Percentiles rank a stretch among this genome's conserved stretches.
Evolutionary conservation across 2,888 invertebrate species (phyloP).

Genomic region (Nineta flava): DNA sequence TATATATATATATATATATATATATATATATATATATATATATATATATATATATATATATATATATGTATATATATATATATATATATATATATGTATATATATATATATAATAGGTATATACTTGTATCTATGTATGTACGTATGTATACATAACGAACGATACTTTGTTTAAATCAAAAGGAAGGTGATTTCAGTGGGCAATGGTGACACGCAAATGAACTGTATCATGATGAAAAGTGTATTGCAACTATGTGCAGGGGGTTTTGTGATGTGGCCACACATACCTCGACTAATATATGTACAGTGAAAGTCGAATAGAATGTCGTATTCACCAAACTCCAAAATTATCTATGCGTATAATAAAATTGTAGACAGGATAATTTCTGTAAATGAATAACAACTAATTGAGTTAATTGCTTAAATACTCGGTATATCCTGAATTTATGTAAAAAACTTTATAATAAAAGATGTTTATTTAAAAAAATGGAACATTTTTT

Average conservation of each 20-base stretch:
- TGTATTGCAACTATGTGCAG: neutral
- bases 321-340: too few species aligned
- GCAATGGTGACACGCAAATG: conserved; percentile 1
- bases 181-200: neutral
- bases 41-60: neutral
- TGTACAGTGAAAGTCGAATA: neutral
- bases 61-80: too few species aligned
- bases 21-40: neutral
- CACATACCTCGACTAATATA: neutral
- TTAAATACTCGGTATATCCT: too few species aligned
- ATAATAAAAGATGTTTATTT: too few species aligned
- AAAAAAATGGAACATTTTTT: too few species aligned
- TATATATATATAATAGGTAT: too few species aligned
- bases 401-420: too few species aligned
- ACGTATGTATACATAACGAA: neutral
- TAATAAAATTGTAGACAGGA: too few species aligned
- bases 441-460: too few species aligned
- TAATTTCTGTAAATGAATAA: too few species aligned
- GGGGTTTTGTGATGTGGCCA: neutral
- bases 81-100: neutral
- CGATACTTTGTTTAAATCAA: neutral
- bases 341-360: too few species aligned
- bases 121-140: neutral
- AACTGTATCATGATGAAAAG: neutral
- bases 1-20: too few species aligned